Conservation (phyloP, 2,888 invertebrate species). For the Diplazon laetatorius region DNA sequence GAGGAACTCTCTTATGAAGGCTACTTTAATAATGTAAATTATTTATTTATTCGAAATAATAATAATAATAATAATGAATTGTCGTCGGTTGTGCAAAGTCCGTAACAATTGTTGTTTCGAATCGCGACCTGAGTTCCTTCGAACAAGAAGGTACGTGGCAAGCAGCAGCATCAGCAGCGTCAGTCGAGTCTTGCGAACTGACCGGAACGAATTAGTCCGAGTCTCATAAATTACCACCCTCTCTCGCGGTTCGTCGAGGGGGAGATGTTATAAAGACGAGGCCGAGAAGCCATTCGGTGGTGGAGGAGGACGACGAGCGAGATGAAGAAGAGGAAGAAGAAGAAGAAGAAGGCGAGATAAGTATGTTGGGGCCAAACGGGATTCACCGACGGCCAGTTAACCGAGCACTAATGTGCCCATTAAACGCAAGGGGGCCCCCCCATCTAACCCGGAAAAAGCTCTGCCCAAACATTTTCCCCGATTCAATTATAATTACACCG, state of each 20-base stretch:
- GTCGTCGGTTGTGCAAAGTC: neutral
- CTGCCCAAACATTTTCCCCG: conserved; percentile 36
- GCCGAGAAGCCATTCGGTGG: conserved; percentile 3
- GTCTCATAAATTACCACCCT: conserved; percentile 48
- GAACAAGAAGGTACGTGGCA: conserved; percentile 12
- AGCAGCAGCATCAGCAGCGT: conserved; percentile 16
- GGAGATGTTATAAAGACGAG: conserved; percentile 28
- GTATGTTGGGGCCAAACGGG: conserved; percentile 47
- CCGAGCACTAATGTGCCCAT: conserved; percentile 57
- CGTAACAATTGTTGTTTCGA: neutral
- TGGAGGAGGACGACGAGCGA: conserved; percentile 1
- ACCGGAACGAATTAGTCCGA: conserved; percentile 49
- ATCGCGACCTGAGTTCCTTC: conserved; percentile 2
- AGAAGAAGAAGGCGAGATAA: neutral
- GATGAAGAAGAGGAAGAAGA: conserved; percentile 11
- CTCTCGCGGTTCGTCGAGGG: conserved; percentile 10
- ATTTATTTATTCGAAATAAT: too few species aligned
- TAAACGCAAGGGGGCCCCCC: conserved; percentile 31
- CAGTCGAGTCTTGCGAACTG: conserved; percentile 10
- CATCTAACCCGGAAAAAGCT: conserved; percentile 16
- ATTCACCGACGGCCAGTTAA: conserved; percentile 34
- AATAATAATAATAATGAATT: too few species aligned
- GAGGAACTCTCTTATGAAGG: too few species aligned
- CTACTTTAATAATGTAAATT: too few species aligned
- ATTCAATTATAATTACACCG: conserved; percentile 54